These are phyloP conservation scores for Watsonalla binaria DNA, from an alignment of 2,888 invertebrate species.

Conservation along the genomic window DNA sequence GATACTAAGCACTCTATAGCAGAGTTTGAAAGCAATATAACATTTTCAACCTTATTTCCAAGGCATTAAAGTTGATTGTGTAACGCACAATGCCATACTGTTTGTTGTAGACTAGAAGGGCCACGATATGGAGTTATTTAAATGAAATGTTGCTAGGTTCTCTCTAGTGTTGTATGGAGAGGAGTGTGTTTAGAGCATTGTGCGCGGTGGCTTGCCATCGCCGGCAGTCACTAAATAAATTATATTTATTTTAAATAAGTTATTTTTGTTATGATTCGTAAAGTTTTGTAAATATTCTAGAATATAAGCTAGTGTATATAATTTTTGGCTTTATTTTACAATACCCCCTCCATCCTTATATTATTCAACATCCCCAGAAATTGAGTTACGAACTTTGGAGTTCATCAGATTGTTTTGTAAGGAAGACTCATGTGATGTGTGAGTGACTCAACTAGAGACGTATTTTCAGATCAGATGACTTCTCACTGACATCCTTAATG, in stretches of 20 bases:
- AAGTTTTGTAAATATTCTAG: slow-evolving; percentile 35
- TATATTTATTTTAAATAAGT: slow-evolving; percentile 61
- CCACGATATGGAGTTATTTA: no score
- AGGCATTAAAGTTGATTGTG: not conserved
- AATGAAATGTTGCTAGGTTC: no score
- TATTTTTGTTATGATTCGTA: slow-evolving; percentile 65
- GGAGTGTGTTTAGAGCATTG: no score
- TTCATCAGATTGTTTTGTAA: no score
- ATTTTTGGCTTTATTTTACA: slow-evolving; percentile 18
- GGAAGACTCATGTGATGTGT: no score
- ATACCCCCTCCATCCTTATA: slow-evolving; percentile 16
- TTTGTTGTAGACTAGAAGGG: not conserved
- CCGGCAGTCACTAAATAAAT: slow-evolving; percentile 27
- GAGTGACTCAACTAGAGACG: no score
- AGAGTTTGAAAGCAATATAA: no score
- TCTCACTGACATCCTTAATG: no score
- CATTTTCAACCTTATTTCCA: not conserved
- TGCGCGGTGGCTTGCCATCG: slow-evolving; percentile 11
- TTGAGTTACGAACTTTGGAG: no score
- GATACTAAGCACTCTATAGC: no score
- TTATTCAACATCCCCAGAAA: not conserved
- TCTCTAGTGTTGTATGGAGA: not conserved
- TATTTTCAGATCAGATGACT: no score
- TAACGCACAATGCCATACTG: not conserved
- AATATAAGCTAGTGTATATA: slow-evolving; percentile 39